Evolutionary conservation across 2,797 vertebrate genomes (phyloP).

Genomic region (Semaprochilodus insignis): DNA sequence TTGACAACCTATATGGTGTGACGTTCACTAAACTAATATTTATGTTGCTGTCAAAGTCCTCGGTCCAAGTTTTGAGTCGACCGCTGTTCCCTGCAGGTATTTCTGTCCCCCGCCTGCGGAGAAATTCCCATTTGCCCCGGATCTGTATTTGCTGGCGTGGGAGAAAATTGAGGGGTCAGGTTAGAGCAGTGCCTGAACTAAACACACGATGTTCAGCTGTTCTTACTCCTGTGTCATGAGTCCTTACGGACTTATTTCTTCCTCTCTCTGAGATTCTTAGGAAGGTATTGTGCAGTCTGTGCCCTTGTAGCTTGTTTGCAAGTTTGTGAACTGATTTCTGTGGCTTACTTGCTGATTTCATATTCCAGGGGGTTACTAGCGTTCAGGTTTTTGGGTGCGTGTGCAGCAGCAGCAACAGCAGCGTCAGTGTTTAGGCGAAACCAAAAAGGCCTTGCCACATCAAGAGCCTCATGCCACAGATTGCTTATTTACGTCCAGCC

Average conservation of each 20-base stretch:
- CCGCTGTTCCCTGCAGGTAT: not conserved
- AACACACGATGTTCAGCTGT: conserved; percentile 16
- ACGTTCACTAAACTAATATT: not conserved
- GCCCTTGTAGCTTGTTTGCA: conserved; percentile 6
- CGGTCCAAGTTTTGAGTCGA: not conserved
- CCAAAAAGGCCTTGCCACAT: conserved; percentile 26
- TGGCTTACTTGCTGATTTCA: conserved; percentile 3
- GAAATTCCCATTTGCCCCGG: not conserved
- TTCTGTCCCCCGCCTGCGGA: not conserved
- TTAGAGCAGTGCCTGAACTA: not conserved
- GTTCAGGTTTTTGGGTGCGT: conserved; percentile 24
- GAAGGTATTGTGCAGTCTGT: conserved; percentile 10
- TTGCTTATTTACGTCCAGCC: conserved; percentile 44
- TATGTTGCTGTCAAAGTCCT: not conserved
- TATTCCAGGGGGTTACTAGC: conserved; percentile 3
- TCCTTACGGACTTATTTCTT: not conserved
- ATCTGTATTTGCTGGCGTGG: not conserved
- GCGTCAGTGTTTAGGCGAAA: not conserved
- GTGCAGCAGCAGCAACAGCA: not conserved
- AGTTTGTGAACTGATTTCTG: conserved; percentile 29
- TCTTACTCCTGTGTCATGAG: conserved; percentile 1
- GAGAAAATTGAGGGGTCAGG: conserved; percentile 22
- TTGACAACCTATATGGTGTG: not conserved
- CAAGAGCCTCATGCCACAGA: conserved; percentile 27
- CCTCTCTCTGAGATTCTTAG: not conserved